Conservation (phyloP, 2,888 invertebrate genomes). For the Heliconius ethilla region DNA sequence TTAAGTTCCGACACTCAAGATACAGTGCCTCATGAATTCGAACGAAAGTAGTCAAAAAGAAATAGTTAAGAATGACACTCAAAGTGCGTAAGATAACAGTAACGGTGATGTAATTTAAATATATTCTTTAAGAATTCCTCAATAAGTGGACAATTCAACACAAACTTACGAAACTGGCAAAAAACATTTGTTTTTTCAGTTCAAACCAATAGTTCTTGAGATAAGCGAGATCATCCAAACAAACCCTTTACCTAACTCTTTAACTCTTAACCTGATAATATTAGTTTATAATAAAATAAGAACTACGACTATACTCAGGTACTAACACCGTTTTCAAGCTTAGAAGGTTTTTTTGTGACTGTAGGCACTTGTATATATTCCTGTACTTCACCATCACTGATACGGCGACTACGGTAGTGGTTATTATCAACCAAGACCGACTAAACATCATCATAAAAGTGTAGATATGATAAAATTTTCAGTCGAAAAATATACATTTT, state of each 20-base stretch:
- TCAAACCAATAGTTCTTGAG: not conserved
- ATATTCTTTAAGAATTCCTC: no score
- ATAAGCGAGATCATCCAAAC: not conserved
- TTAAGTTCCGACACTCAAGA: no score
- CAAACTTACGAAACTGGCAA: not conserved
- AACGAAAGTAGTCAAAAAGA: no score
- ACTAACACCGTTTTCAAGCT: no score
- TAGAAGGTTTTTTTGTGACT: no score
- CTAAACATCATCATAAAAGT: slow-evolving; percentile 4
- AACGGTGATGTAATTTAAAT: no score
- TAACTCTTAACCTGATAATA: not conserved
- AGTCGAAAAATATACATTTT: not conserved
- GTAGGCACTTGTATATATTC: not conserved
- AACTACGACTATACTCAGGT: no score
- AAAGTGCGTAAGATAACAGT: no score
- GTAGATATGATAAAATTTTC: not conserved
- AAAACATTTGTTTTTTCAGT: not conserved
- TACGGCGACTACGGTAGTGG: no score
- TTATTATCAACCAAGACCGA: not conserved
- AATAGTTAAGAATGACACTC: no score
- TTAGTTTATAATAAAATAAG: not conserved
- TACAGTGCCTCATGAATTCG: no score
- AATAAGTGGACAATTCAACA: not conserved
- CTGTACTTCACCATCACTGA: not conserved
- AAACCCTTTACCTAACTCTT: not conserved